Conservation (phyloP, 2,797 vertebrate species). For the Tarsius wallacei region DNA sequence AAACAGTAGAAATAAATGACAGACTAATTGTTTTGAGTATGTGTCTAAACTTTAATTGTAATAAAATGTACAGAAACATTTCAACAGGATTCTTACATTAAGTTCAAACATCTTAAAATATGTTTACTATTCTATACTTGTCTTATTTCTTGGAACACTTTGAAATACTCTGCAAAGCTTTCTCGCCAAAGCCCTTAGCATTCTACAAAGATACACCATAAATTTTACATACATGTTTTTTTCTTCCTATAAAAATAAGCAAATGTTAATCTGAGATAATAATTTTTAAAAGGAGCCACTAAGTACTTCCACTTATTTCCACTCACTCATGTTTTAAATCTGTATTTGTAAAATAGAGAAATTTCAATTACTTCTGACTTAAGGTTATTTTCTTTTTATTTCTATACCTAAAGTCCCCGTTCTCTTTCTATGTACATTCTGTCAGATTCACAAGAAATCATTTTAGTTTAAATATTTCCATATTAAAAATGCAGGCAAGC, state of each 20-base stretch:
- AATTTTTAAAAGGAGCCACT: neutral
- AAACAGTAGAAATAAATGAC: conserved; percentile 18
- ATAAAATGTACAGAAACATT: conserved; percentile 57
- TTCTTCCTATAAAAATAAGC: conserved; percentile 36
- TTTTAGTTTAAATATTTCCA: conserved; percentile 56
- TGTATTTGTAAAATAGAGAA: neutral
- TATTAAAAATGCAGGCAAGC: conserved; percentile 20
- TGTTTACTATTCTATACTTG: conserved; percentile 3
- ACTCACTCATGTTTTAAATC: conserved; percentile 27
- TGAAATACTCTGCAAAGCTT: conserved; percentile 54
- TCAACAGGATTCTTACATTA: neutral
- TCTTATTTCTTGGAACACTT: conserved; percentile 26
- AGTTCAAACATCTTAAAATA: conserved; percentile 51
- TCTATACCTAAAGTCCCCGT: neutral
- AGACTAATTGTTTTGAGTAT: conserved; percentile 14
- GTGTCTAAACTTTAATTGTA: conserved; percentile 48
- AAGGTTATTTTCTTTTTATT: conserved; percentile 31
- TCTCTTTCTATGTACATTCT: neutral
- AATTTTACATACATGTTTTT: neutral
- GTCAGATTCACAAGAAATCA: conserved; percentile 45
- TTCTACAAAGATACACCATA: conserved; percentile 22
- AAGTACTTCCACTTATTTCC: conserved; percentile 24
- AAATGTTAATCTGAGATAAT: conserved; percentile 12
- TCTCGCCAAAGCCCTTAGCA: neutral
- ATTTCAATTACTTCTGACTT: conserved; percentile 22